Percentiles rank a stretch among this genome's conserved stretches.
These are phyloP conservation scores for Anguilla megastoma DNA, from an alignment of 2,797 vertebrate species.

Conservation along the genomic window DNA sequence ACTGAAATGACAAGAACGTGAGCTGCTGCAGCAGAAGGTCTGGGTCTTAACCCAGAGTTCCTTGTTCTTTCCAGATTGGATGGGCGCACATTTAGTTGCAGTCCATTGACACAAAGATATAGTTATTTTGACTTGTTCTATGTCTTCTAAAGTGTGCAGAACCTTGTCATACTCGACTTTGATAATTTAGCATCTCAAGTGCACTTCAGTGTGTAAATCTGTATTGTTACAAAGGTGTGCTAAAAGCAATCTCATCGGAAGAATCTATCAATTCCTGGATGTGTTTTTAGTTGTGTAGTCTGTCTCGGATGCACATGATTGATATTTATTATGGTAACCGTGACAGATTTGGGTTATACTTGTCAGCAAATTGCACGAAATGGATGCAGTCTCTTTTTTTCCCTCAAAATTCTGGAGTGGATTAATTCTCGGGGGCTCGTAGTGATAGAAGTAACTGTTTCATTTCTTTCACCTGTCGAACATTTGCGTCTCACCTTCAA, in stretches of 20 bases:
- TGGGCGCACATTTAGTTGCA: neutral
- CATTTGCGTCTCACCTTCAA: neutral
- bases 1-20: neutral
- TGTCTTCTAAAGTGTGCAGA: neutral
- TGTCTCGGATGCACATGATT: constrained; percentile 1
- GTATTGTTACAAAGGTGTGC: neutral
- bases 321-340: neutral
- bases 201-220: neutral
- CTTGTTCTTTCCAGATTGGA: neutral
- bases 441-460: neutral
- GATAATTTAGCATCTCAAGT: neutral
- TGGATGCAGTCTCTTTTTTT: neutral
- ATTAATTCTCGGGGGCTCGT: neutral
- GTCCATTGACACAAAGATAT: neutral
- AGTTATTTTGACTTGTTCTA: neutral
- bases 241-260: neutral
- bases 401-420: neutral
- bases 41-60: neutral
- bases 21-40: neutral
- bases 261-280: neutral
- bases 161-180: neutral
- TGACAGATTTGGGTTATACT: neutral
- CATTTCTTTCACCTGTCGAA: constrained; percentile 4
- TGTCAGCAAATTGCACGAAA: neutral
- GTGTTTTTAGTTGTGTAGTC: neutral